Evolutionary conservation across 2,797 vertebrate species (phyloP).

Genomic region (Alcedo atthis): DNA sequence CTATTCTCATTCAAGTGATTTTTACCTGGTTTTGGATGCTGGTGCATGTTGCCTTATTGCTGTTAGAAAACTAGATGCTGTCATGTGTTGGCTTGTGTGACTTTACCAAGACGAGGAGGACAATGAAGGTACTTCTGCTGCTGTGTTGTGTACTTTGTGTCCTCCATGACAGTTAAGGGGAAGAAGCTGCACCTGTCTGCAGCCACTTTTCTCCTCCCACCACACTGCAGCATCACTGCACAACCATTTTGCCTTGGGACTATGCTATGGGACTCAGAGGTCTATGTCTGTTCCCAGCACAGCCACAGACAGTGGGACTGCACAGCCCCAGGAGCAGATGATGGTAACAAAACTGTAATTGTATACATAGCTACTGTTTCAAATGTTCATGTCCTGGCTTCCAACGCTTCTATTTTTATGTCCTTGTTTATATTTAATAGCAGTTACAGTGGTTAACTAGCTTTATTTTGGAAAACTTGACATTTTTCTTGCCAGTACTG

Average conservation of each 20-base stretch:
- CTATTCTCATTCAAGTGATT: background rate
- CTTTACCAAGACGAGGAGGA: background rate
- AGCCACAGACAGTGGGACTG: background rate
- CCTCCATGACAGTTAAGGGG: background rate
- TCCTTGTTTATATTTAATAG: conserved; percentile 48
- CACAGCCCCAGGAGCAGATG: background rate
- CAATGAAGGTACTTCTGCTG: background rate
- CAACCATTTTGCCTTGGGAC: background rate
- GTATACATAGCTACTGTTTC: conserved; percentile 29
- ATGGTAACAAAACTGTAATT: background rate
- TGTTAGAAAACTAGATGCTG: background rate
- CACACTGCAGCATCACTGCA: background rate
- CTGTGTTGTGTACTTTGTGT: background rate
- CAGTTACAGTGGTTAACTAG: conserved; percentile 23
- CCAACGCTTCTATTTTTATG: background rate
- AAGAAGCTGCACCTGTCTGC: background rate
- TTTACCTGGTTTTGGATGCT: background rate
- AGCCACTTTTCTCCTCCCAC: background rate
- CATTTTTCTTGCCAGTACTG: background rate
- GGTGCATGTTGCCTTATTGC: background rate
- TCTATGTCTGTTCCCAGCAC: background rate
- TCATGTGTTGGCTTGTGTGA: background rate
- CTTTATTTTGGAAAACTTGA: conserved; percentile 44
- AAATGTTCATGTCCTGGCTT: background rate
- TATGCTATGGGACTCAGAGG: background rate